Evolutionary conservation across 2,888 invertebrate species (phyloP), one percentile per base, ranked within the genome.

Genomic region (Caenorhabditis angaria): DNA sequence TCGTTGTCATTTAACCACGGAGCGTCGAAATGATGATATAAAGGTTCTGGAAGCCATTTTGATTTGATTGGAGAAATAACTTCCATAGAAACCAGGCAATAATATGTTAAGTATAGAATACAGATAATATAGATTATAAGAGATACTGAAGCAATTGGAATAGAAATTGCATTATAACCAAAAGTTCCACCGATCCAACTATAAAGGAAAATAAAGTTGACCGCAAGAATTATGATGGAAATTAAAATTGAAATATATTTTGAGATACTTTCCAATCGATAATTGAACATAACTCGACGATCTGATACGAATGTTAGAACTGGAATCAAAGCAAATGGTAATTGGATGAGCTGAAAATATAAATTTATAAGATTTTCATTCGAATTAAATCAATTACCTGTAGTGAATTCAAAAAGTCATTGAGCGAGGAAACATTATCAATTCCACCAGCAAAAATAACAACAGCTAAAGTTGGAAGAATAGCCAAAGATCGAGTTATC

Each of bases 241-340:
- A 75, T 71, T 8, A 81, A 25, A 25, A 82, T 61, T 6, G 54
- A 54, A 27, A 54, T 27, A 25, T 54, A 24, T n/a, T 54, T 27
- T 10, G 24, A 18, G 18, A 54, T 18, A 41, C 91, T 79, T 89
- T 93, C 93, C 88, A 93, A 94, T 25, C 90, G 91, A 88, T 94
- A 94, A 81, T 93, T 92, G 22, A 93, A 92, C 94, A 94, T 94
- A 54, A 94, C 91, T 51, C 91, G 89, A 6, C 88, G 88, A 81
- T 92, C 92, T 65, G 93, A 92, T 0, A 94, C 94, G 86, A 94
- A 94, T 0, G 94, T 93, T 61, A 94, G 91, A 0, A 93, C 74
- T 24, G 81, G 81, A 41, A 81, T 75, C 22, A 81, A 56, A 22
- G 80, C 82, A 58, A 80, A 80, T 1, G 94, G 94, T 74, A 94